Evolutionary conservation across 2,797 vertebrate species (phyloP).

Genomic region (Lacerta viridis): DNA sequence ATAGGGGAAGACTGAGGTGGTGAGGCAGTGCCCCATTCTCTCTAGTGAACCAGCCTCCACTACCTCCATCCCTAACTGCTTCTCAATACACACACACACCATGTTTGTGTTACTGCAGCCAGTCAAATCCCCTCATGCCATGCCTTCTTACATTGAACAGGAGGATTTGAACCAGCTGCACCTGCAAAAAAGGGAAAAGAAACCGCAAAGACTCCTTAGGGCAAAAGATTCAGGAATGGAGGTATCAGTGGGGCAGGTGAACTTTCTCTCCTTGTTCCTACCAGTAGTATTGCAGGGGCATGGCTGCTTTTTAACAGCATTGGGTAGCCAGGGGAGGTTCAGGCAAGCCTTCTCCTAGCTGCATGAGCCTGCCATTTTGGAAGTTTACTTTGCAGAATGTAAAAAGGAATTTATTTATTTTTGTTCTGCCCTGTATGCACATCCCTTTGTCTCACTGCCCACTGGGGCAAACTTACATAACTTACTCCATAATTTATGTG

Average conservation of each 20-base stretch:
- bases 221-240: not conserved
- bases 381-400: not conserved
- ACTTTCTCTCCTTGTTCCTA: not conserved
- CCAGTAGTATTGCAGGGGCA: not conserved
- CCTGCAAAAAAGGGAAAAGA: not conserved
- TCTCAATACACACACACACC: too few species aligned
- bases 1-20: too few species aligned
- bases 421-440: too few species aligned
- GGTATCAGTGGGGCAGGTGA: not conserved
- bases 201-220: not conserved
- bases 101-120: not conserved
- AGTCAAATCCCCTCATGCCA: not conserved
- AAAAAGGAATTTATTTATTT: too few species aligned
- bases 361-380: not conserved
- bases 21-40: too few species aligned
- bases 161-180: not conserved
- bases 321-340: not conserved
- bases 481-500: too few species aligned
- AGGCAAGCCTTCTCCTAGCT: not conserved
- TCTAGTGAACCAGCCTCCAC: too few species aligned
- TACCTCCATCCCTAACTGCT: too few species aligned
- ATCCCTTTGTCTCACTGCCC: too few species aligned
- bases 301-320: not conserved
- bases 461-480: too few species aligned
- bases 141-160: not conserved